Conservation (phyloP, 2,113 vertebrate species). For the Lycaon pictus region DNA sequence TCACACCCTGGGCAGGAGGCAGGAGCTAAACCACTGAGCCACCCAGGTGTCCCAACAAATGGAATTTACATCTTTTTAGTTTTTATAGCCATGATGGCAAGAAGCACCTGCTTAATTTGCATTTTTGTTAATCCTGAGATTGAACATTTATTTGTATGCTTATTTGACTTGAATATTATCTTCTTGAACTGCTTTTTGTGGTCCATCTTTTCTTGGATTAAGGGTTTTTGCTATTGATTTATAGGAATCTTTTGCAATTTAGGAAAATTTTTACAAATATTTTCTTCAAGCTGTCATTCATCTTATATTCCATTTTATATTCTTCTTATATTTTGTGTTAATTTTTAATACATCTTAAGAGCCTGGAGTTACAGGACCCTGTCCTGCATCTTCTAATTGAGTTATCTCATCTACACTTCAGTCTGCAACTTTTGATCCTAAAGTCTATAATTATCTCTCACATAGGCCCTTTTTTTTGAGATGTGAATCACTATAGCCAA, state of each 20-base stretch:
- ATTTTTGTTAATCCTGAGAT: not conserved
- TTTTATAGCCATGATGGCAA: not conserved
- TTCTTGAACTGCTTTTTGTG: not conserved
- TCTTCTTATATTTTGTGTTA: not conserved
- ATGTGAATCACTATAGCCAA: not conserved
- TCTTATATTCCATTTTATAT: not conserved
- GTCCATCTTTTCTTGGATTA: not conserved
- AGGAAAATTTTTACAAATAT: not conserved
- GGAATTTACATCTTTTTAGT: not conserved
- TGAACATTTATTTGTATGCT: not conserved
- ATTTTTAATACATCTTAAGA: not conserved
- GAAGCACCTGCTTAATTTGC: not conserved
- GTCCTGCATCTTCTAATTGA: not conserved
- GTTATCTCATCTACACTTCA: not conserved
- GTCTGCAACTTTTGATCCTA: not conserved
- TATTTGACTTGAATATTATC: not conserved
- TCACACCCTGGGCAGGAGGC: too few relatives aligned
- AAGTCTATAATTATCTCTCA: not conserved
- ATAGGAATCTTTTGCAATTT: not conserved
- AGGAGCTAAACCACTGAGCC: too few relatives aligned
- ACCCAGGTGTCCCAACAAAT: too few relatives aligned
- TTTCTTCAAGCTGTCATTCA: not conserved
- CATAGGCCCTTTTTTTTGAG: not conserved
- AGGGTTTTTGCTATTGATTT: not conserved
- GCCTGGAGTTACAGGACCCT: not conserved